Base-by-base conservation (phyloP, 1,140 invertebrate species). In the Hycleus cichorii region DNA sequence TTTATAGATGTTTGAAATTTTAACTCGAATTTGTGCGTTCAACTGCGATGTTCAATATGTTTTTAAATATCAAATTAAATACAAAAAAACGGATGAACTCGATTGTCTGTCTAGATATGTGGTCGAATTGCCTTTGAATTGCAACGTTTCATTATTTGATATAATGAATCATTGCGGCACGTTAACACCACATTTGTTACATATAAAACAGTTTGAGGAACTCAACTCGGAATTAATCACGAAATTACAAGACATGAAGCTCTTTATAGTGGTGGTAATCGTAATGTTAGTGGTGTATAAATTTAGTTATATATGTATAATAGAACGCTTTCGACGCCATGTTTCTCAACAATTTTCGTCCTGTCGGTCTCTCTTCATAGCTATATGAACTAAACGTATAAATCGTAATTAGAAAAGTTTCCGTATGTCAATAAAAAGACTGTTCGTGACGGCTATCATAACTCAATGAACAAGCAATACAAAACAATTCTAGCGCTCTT, bases 341-440 rank as follows among this genome's bases (percentile, higher is more conserved):
- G 39, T 24, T 39, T 39, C 39, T 4, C 40, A n/a, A 40, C 4
- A 40, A 39, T 10, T 50, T 5, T 40, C 24, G 25, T 32, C 32
- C 32, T 32, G 32, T 32, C 32, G 32, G 51, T 25, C 18, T 44
- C 27, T 39, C 43, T 53, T n/a, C 40, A 42, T n/a, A 38, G 7
- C 27, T 38, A 47, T 47, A 46, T 44, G 46, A 47, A 46, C 27
- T 43, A 44, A 42, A 49, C 27, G 58, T 55, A 55, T 32, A 64
- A 63, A 50, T 63, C 58, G 61, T 65, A 65, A 65, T 65, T 65
- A 63, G 64, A 65, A 65, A 65, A 65, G 51, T 65, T 65, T 65
- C 63, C 64, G 58, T 65, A 63, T 65, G 64, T 65, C 64, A 65
- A 65, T 65, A 63, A 65, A 60, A 51, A 64, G 58, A 58, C 50